Evolutionary conservation across 2,888 invertebrate genomes (phyloP), one percentile per base, ranked within the genome.

Genomic region (Frankliniella intonsa): DNA sequence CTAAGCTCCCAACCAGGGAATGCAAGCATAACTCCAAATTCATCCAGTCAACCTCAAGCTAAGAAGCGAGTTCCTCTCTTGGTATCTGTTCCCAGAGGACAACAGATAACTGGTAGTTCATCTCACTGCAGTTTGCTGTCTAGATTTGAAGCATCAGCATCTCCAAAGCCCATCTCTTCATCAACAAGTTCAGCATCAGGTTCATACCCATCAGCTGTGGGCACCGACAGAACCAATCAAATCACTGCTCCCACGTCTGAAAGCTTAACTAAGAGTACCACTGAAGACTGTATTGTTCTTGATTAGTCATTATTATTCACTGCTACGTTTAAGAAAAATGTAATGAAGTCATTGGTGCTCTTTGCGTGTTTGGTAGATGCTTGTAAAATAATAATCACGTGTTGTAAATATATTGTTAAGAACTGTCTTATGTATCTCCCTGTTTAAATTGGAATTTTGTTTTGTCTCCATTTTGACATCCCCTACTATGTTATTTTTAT

Each of bases 51-150:
- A 50, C 69, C 81, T 25, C 38, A 17, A 49, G 49, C 55, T 22
- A 81, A 81, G 50, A 81, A 81, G 69, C 27, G 81, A 49, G 76
- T 81, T 19, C 76, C 81, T 10, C 17, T 81, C 8, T 76, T 81
- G 27, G 55, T 81, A 8, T 81, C 81, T n/a, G 65, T 69, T 19
- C 81, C 81, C 5, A 14, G 81, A 65, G 81, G 81, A 9, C 50
- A 50, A 22, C 62, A 65, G 50, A 81, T 81, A 19, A 50, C 55
- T 19, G 76, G 62, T 62, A 14, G 25, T 12, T 55, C 55, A 1
- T 76, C 69, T 12, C 69, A 76, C 25, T 76, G 69, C 25, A 76
- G 69, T 76, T 22, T 76, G 10, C 69, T 76, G 69, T 76, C 69
- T 10, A 76, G 25, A 25, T 76, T 76, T 76, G 69, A 76, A 22